A percentile compares a stretch with the other conserved stretches of the same genome.
Conservation (phyloP, 2,888 invertebrate species). For the Pomacea canaliculata region DNA sequence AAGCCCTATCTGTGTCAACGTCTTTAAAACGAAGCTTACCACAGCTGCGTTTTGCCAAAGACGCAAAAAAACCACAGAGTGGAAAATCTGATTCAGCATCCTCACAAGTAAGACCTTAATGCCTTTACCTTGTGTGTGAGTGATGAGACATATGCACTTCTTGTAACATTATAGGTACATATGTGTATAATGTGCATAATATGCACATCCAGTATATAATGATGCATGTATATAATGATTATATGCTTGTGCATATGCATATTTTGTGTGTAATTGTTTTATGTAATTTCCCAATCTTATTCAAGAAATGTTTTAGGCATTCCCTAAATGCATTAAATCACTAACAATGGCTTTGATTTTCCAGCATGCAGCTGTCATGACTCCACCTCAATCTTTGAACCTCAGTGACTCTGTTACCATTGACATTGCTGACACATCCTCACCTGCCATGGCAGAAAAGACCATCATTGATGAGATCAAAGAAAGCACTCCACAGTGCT, state of each 20-base stretch:
- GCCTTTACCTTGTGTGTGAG: neutral
- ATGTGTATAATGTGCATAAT: no score
- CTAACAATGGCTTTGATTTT: no score
- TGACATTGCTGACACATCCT: constrained; percentile 63
- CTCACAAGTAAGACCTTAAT: constrained; percentile 12
- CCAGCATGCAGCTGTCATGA: constrained; percentile 41
- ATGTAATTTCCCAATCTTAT: no score
- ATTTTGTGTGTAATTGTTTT: no score
- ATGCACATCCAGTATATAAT: no score
- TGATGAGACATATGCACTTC: no score
- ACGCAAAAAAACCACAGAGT: constrained; percentile 32
- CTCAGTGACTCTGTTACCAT: constrained; percentile 67
- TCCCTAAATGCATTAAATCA: no score
- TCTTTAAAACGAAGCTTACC: constrained; percentile 33
- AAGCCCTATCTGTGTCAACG: constrained; percentile 37
- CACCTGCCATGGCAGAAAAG: constrained; percentile 66
- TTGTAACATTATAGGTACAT: no score
- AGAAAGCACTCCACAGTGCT: constrained; percentile 82
- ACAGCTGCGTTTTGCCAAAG: constrained; percentile 45
- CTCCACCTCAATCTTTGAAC: constrained; percentile 64
- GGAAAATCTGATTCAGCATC: constrained; percentile 9
- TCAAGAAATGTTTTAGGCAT: no score
- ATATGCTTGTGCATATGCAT: no score
- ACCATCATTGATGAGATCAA: constrained; percentile 68
- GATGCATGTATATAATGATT: no score